Conservation (phyloP, 1,140 invertebrate genomes). For the Tetragnatha versicolor region DNA sequence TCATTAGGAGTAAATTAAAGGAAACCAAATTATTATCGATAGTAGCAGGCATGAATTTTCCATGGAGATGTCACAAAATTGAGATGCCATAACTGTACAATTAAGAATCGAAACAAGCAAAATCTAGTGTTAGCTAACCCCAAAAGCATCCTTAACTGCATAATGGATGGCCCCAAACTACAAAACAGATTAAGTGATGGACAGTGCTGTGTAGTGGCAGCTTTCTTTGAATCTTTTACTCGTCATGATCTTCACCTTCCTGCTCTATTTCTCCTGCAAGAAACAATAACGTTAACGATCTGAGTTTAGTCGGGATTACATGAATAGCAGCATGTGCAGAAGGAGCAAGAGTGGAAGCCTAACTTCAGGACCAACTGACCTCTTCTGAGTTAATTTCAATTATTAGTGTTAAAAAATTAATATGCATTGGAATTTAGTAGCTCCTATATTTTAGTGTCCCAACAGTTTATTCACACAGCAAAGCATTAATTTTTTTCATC, state of each 20-base stretch:
- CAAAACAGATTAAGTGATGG: constrained; percentile 37
- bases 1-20: neutral
- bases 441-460: too few relatives aligned
- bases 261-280: constrained; percentile 33
- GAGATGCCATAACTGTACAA: neutral
- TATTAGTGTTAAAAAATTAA: too few relatives aligned
- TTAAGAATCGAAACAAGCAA: too few relatives aligned
- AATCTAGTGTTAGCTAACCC: constrained; percentile 4
- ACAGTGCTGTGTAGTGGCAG: constrained; percentile 53
- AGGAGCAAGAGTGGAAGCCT: too few relatives aligned
- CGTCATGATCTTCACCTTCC: constrained; percentile 43
- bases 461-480: too few relatives aligned
- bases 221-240: constrained; percentile 12
- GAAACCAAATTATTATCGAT: neutral
- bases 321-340: too few relatives aligned
- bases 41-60: neutral
- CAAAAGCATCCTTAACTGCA: constrained; percentile 12
- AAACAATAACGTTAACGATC: neutral
- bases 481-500: too few relatives aligned
- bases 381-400: too few relatives aligned
- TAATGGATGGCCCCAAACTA: constrained; percentile 46
- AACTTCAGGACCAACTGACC: too few relatives aligned
- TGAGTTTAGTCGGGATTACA: neutral
- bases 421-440: too few relatives aligned
- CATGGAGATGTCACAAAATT: neutral